Base-by-base conservation (phyloP, 2,113 vertebrate species). In the Sprattus sprattus region DNA sequence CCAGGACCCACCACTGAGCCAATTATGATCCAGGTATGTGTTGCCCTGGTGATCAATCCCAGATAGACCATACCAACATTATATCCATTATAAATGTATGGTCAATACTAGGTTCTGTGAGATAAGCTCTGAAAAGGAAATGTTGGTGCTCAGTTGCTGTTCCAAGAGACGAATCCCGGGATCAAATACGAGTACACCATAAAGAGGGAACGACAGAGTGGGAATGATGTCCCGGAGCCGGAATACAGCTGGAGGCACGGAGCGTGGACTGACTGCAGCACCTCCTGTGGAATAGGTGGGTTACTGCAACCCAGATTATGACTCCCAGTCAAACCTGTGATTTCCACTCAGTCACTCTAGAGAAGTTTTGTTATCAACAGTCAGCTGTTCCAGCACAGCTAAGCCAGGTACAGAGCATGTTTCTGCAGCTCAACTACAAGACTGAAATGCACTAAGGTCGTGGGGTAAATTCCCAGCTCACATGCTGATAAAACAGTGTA, bases 101-200 rank as follows among this genome's bases (percentile, higher is more conserved):
- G n/a, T 67, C 25, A 9, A 13, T 32, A 25, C n/a, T 28, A 25
- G 11, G 64, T 32, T 32, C 25, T 18, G 32, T 78, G 60, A 64
- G 11, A 13, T 75, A 28, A 9, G 4, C 28, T 75, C 25, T 75
- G 28, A 78, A 39, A 78, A 78, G 4, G 11, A 78, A 39, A 78
- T 39, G 11, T 78, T 78, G 71, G 13, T 1, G 3, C 71, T 15
- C 82, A 99, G 98, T 94, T 99, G 82, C 93, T 99, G 18, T 98
- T 97, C 92, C 98, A 99, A 94, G 98, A 98, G 91, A 95, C 91
- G 75, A 99, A 99, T 88, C 96, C 95, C 1, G 98, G 98, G 32
- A 91, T 99, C 32, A 95, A 92, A 71, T 99, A 97, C n/a, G 96
- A 98, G 91, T 99, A 97, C 89, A 96, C 94, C 32, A 90, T 98